Base-by-base conservation (phyloP, 2,888 invertebrate genomes). In the Ennomos quercinarius region DNA sequence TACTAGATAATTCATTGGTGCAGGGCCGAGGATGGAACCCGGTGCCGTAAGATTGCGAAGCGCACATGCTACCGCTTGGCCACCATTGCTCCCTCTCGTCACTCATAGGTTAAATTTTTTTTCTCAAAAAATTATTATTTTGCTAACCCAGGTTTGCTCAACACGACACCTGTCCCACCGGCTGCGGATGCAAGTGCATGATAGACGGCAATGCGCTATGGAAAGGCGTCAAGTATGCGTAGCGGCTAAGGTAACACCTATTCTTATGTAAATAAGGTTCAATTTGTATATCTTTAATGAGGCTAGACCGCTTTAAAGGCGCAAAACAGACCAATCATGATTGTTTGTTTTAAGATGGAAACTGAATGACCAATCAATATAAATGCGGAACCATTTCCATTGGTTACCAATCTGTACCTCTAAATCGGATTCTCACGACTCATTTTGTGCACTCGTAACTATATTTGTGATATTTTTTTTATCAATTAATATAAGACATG, bases 121-220 rank as follows among this genome's bases (percentile, higher is more conserved):
- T n/a, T n/a, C n/a, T n/a, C n/a, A n/a, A n/a, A n/a, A n/a, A n/a
- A n/a, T n/a, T 17, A 13, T 37, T 11, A 37, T 34, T 40, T 67
- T 63, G 57, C 62, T 68, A 17, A 27, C 12, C 0, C 67, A 91
- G 91, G 91, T 93, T 93, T 63, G 70, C 93, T 38, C 93, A 93
- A 53, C 95, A 97, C 80, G 95, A 94, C 55, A 93, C 95, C 8
- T 99, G 99, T 76, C 97, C 99, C 0, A 95, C 97, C 1, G 98
- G 98, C 35, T 99, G 99, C 89, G 98, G 98, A 34, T 99, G 99
- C 86, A 93, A 94, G 67, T 99, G 99, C 83, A 90, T 97, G 58
- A 93, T 95, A 64, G 96, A 97, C 78, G 96, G 89, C 39, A 86
- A 76, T 62, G 77, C 84, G 0, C 71, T 82, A 34, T 91, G 91